phyloP scores from a whole-genome alignment of 2,113 vertebrate species.

The Turdus rufiventris region DNA sequence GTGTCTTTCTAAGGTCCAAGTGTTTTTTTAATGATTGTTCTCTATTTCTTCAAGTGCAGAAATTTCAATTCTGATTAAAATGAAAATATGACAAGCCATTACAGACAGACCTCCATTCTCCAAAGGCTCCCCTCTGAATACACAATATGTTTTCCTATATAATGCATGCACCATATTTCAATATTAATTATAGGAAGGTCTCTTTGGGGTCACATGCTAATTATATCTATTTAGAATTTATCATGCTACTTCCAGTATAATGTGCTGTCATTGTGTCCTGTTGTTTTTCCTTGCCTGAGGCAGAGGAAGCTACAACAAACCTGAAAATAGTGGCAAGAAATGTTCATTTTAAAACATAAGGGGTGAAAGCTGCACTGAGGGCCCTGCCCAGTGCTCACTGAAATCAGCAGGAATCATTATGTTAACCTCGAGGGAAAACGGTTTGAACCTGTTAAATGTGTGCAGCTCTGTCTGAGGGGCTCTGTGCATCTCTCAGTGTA shows the following conservation, averaged over 20 bases:
- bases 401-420: background rate
- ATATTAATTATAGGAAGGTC: constrained; percentile 48
- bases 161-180: constrained; percentile 3
- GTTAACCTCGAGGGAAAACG: background rate
- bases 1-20: constrained; percentile 8
- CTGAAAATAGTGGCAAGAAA: constrained; percentile 41
- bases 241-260: constrained; percentile 30
- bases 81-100: constrained; percentile 3
- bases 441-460: background rate
- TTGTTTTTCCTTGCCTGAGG: constrained; percentile 56
- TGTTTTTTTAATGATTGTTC: constrained; percentile 7
- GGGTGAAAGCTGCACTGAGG: background rate
- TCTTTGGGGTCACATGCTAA: constrained; percentile 57
- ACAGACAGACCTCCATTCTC: background rate
- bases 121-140: background rate
- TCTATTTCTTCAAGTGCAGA: constrained; percentile 2
- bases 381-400: background rate
- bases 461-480: background rate
- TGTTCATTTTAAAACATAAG: background rate
- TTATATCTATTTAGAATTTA: constrained; percentile 57
- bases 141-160: constrained; percentile 16
- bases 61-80: background rate
- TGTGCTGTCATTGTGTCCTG: background rate
- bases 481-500: background rate
- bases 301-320: constrained; percentile 47